Base-by-base conservation (phyloP, 1,140 invertebrate species). In the Lithobius niger region DNA sequence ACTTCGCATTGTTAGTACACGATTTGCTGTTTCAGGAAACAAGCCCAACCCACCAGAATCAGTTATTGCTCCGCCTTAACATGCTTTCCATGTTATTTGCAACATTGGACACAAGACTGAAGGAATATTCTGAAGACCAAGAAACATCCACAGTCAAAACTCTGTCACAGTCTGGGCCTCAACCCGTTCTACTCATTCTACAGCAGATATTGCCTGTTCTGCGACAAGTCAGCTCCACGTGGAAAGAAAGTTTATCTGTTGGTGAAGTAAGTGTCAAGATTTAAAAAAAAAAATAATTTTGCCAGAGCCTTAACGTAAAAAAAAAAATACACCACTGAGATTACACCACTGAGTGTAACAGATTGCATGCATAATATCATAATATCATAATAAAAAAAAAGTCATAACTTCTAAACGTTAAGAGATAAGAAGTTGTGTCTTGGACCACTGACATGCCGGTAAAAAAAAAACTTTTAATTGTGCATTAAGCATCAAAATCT, bases 61-160 rank as follows among this genome's bases (percentile, higher is more conserved):
- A 70, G 22, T 69, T 78, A 21, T 65, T 79, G 25, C 71, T 77
- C 52, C 69, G 77, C 42, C 66, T 88, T 4, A 82, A 81, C 63
- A 83, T 88, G 76, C 68, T 84, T 2, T 76, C 80, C 0, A 82
- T 77, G 57, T 72, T 88, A 43, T 81, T 86, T 62, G 73, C 77
- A 1, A 79, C 81, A 1, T 66, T 89, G 0, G 77, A 85, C 59
- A 64, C 61, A 59, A 56, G 66, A 65, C 4, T 61, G 61, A 54
- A 62, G 13, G 36, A 65, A 13, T 53, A 56, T 36, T 10, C 31
- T 36, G 31, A 36, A 36, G 31, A n/a, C 31, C 31, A 36, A n/a
- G 31, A 36, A 36, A n/a, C 10, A 36, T 36, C 10, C 31, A 36
- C 10, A 36, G n/a, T n/a, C 10, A 10, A 10, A 36, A 36, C 10